A percentile compares a stretch with the other conserved stretches of the same genome.
phyloP scores from a whole-genome alignment of 2,113 vertebrate genomes.

The Podocnemis expansa region DNA sequence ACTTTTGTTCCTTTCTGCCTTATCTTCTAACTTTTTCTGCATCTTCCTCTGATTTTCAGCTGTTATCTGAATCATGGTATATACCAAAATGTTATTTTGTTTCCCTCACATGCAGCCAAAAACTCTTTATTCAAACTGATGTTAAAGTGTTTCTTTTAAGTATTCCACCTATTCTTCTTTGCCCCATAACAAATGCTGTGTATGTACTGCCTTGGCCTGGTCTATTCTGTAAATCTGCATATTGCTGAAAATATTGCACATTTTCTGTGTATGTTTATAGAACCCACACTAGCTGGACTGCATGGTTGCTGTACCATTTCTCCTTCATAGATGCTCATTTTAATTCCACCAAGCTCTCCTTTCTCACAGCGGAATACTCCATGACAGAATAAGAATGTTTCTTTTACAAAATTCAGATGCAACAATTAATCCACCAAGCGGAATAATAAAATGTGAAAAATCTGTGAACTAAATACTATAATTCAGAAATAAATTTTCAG shows the following conservation, averaged over 20 bases:
- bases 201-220: neutral
- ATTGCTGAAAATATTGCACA: too few relatives aligned
- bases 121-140: neutral
- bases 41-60: neutral
- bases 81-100: neutral
- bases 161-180: neutral
- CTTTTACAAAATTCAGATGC: neutral
- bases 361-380: neutral
- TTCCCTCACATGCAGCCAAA: neutral
- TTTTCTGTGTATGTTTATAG: neutral
- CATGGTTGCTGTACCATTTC: neutral
- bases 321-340: neutral
- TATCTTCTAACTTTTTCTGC: neutral
- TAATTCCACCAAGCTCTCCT: neutral
- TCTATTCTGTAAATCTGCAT: neutral
- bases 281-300: neutral
- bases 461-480: neutral
- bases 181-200: neutral
- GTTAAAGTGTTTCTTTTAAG: neutral
- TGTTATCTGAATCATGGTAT: neutral
- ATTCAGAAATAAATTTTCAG: neutral
- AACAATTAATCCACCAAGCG: neutral
- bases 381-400: neutral
- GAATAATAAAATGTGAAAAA: neutral
- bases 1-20: too few relatives aligned